Percentiles rank a stretch among this genome's conserved stretches.
phyloP scores from a whole-genome alignment of 2,797 vertebrate species.

The Acipenser oxyrinchus region DNA sequence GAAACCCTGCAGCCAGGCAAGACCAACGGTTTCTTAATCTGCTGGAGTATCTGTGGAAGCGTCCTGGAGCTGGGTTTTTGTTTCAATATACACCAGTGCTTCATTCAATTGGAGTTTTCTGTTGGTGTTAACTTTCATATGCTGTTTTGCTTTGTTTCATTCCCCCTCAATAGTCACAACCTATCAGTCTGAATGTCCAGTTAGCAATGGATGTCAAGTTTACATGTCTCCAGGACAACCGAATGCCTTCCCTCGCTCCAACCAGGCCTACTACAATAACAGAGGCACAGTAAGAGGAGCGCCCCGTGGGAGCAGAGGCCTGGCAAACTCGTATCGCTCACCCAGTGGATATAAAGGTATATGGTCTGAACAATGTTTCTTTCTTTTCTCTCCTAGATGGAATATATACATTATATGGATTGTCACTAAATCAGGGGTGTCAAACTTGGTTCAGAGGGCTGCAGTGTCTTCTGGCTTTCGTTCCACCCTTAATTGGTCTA shows the following conservation, averaged over 20 bases:
- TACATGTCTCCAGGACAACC: constrained; percentile 66
- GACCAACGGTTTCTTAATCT: constrained; percentile 5
- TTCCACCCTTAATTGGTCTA: no score
- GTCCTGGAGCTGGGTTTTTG: no score
- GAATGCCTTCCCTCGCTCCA: constrained; percentile 50
- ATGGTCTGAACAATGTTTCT: constrained; percentile 6
- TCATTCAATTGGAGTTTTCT: no score
- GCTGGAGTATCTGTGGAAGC: no score
- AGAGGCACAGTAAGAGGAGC: constrained; percentile 74
- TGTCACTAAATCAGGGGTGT: no score
- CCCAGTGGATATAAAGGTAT: constrained; percentile 75
- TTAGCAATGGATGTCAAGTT: constrained; percentile 62
- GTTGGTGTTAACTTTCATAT: no score
- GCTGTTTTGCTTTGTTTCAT: no score
- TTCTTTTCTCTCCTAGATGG: not conserved
- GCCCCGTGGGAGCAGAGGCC: constrained; percentile 64
- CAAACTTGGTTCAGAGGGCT: no score
- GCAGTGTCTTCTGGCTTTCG: no score
- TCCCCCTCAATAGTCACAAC: constrained; percentile 43
- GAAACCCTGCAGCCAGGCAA: constrained; percentile 56
- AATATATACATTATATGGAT: no score
- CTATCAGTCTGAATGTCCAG: constrained; percentile 64
- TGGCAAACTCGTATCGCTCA: constrained; percentile 61
- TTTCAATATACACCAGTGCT: no score
- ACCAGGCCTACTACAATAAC: constrained; percentile 60